phyloP scores from a whole-genome alignment of 2,797 vertebrate species.

The Malurus splendens region DNA sequence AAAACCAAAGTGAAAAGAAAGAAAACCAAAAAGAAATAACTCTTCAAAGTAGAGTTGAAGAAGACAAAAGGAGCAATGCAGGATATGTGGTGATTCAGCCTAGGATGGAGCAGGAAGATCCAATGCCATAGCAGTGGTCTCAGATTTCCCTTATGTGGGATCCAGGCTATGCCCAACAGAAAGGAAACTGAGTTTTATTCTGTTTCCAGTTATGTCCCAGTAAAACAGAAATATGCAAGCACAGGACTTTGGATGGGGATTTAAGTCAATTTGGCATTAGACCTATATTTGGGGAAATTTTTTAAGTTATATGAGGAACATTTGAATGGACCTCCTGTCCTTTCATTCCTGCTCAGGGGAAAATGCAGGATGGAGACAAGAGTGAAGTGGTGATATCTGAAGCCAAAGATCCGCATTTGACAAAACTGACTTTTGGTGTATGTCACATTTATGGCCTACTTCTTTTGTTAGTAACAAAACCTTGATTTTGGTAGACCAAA shows the following conservation, averaged over 20 bases:
- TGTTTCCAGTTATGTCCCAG: not conserved
- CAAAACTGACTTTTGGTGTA: not conserved
- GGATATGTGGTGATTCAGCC: not conserved
- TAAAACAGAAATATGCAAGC: not conserved
- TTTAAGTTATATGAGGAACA: not conserved
- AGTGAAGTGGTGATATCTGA: not conserved
- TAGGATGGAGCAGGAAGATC: not conserved
- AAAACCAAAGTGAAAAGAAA: not conserved
- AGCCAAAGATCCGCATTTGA: not conserved
- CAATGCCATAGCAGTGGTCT: not conserved
- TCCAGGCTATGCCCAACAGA: not conserved
- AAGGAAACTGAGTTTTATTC: not conserved
- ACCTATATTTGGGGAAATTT: not conserved
- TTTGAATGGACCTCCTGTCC: not conserved
- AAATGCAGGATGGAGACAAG: not conserved
- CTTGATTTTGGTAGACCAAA: not conserved
- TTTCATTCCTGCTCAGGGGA: not conserved
- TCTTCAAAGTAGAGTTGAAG: not conserved
- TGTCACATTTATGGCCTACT: not conserved
- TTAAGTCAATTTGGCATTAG: not conserved
- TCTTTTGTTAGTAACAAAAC: not conserved
- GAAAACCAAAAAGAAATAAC: no score
- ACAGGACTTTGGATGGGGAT: not conserved
- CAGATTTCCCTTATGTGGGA: not conserved
- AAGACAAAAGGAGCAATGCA: not conserved